Conservation (phyloP, 92 coral and sea anemone genomes). For the Palythoa caribaeorum region DNA sequence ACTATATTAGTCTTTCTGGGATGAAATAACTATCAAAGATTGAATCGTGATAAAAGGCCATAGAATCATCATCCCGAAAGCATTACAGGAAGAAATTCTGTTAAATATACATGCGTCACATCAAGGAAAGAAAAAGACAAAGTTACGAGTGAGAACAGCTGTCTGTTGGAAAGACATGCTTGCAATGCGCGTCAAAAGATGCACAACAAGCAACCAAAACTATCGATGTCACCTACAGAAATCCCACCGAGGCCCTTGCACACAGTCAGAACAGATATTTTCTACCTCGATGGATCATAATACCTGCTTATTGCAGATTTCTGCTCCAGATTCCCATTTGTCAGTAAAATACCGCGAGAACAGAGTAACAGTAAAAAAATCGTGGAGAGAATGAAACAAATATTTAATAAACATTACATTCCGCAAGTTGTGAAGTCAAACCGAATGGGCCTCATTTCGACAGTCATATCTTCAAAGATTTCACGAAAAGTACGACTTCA, state of each 20-base stretch:
- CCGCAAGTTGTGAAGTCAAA: conserved; percentile 54
- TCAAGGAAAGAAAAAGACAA: conserved; percentile 38
- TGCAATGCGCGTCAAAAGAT: conserved; percentile 37
- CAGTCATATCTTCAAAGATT: conserved; percentile 42
- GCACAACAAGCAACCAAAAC: conserved; percentile 17
- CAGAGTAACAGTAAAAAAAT: conserved; percentile 61
- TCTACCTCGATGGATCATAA: conserved; percentile 43
- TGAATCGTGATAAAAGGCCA: not conserved
- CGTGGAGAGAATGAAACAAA: conserved; percentile 51
- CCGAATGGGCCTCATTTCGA: conserved; percentile 51
- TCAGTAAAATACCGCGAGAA: conserved; percentile 66
- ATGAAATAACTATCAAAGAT: not conserved
- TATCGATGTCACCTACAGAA: conserved; percentile 41
- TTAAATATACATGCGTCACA: not conserved
- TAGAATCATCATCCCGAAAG: not conserved
- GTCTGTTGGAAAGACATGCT: conserved; percentile 11
- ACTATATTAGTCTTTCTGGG: not conserved
- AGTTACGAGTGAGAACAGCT: conserved; percentile 13
- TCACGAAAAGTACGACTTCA: conserved; percentile 46
- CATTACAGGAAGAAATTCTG: not conserved
- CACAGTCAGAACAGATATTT: conserved; percentile 54
- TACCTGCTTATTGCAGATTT: conserved; percentile 55
- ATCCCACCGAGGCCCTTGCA: conserved; percentile 46
- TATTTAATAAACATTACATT: conserved; percentile 66
- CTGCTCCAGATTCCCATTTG: conserved; percentile 62